These are phyloP conservation scores for Asobara japonica DNA, from an alignment of 1,140 invertebrate genomes.

Conservation along the genomic window DNA sequence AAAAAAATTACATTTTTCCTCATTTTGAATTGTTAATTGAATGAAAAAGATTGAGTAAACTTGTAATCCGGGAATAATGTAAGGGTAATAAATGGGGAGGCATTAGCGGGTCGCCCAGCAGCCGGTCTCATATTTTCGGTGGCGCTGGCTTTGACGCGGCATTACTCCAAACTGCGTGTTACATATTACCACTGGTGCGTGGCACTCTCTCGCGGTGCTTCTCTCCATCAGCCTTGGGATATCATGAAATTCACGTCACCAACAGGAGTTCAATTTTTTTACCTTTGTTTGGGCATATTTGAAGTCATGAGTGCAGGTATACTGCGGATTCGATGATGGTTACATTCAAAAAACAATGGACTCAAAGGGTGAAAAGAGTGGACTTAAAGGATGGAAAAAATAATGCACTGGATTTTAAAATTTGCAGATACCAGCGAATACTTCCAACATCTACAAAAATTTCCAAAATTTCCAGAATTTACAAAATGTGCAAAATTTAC, in stretches of 20 bases:
- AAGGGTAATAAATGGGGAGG: slow-evolving; percentile 63
- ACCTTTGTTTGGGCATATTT: neutral
- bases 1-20: neutral
- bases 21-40: neutral
- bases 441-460: too few relatives aligned
- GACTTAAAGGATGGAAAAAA: too few relatives aligned
- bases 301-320: neutral
- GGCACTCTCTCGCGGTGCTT: slow-evolving; percentile 26
- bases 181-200: slow-evolving; percentile 54
- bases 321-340: too few relatives aligned
- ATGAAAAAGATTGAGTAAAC: slow-evolving; percentile 47
- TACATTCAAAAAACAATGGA: too few relatives aligned
- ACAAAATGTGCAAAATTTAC: too few relatives aligned
- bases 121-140: slow-evolving; percentile 65
- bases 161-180: slow-evolving; percentile 63
- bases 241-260: slow-evolving; percentile 14
- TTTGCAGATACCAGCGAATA: too few relatives aligned
- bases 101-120: slow-evolving; percentile 63
- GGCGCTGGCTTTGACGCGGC: slow-evolving; percentile 65
- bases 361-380: too few relatives aligned
- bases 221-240: slow-evolving; percentile 6
- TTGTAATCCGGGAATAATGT: slow-evolving; percentile 66
- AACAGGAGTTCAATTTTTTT: slow-evolving; percentile 3
- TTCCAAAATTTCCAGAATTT: too few relatives aligned
- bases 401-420: too few relatives aligned